Conservation (phyloP, 2,888 invertebrate genomes). For the Oxyteleia sp. region DNA sequence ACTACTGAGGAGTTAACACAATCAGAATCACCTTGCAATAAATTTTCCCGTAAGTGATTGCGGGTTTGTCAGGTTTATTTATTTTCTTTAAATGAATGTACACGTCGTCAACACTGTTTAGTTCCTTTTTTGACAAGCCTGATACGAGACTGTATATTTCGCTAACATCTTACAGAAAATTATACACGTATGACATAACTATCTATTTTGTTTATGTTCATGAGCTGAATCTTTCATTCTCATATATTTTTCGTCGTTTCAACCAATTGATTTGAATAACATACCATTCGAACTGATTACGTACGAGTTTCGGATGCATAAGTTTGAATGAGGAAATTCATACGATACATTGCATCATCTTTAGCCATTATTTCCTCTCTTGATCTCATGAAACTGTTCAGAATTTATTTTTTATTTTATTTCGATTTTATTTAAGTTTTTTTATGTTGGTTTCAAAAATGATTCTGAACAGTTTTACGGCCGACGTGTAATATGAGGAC, state of each 20-base stretch:
- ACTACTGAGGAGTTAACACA: constrained; percentile 7
- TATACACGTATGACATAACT: constrained; percentile 73
- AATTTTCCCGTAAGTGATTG: neutral
- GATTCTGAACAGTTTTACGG: constrained; percentile 24
- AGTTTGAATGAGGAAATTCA: constrained; percentile 6
- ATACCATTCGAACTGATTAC: neutral
- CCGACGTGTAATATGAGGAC: constrained; percentile 35
- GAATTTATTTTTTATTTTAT: constrained; percentile 1
- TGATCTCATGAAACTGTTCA: constrained; percentile 28
- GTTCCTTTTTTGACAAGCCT: constrained; percentile 56
- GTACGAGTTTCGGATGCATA: neutral
- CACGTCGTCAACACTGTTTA: constrained; percentile 4
- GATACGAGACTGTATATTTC: constrained; percentile 64
- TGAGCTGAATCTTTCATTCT: constrained; percentile 43
- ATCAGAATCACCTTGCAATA: constrained; percentile 17
- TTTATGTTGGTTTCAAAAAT: neutral
- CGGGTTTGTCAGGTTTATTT: neutral
- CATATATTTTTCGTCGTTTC: constrained; percentile 3
- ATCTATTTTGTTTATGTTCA: constrained; percentile 65
- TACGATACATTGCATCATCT: constrained; percentile 35
- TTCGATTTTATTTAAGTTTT: too few species aligned
- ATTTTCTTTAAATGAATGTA: constrained; percentile 18
- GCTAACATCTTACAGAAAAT: constrained; percentile 73
- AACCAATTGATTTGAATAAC: neutral
- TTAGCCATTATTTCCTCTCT: constrained; percentile 35